A percentile compares a stretch with the other conserved stretches of the same genome.
These are phyloP conservation scores for Tiliacea citrago DNA, from an alignment of 2,888 invertebrate species.

Conservation along the genomic window DNA sequence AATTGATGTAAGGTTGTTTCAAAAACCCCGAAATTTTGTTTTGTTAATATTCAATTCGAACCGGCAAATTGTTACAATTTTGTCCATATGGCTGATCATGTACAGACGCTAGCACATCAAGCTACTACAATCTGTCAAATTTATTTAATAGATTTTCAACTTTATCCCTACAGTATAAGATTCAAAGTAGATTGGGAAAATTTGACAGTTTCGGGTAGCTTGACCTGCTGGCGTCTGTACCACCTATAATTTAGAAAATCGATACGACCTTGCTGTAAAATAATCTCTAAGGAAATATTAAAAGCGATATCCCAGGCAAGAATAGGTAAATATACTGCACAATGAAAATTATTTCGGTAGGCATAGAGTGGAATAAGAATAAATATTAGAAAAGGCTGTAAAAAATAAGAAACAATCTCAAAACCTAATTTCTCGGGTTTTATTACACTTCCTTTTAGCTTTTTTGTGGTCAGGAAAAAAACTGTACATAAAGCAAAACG, in stretches of 20 bases:
- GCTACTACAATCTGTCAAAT: too few relatives aligned
- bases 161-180: too few relatives aligned
- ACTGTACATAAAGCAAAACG: not conserved
- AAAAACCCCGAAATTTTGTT: too few relatives aligned
- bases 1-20: too few relatives aligned
- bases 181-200: too few relatives aligned
- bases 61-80: not conserved
- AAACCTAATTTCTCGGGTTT: too few relatives aligned
- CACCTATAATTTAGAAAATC: constrained; percentile 9
- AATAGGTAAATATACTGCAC: too few relatives aligned
- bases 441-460: not conserved
- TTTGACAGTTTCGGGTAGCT: too few relatives aligned
- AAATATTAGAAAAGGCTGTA: not conserved
- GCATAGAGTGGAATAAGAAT: not conserved
- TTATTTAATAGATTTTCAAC: too few relatives aligned
- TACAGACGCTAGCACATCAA: too few relatives aligned
- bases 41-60: not conserved
- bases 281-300: not conserved
- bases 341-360: not conserved
- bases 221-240: too few relatives aligned
- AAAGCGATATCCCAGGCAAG: not conserved
- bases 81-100: not conserved
- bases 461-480: not conserved
- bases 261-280: not conserved
- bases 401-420: not conserved